These are phyloP conservation scores for Ennomos erosarius DNA, from an alignment of 2,888 invertebrate genomes.

Conservation along the genomic window DNA sequence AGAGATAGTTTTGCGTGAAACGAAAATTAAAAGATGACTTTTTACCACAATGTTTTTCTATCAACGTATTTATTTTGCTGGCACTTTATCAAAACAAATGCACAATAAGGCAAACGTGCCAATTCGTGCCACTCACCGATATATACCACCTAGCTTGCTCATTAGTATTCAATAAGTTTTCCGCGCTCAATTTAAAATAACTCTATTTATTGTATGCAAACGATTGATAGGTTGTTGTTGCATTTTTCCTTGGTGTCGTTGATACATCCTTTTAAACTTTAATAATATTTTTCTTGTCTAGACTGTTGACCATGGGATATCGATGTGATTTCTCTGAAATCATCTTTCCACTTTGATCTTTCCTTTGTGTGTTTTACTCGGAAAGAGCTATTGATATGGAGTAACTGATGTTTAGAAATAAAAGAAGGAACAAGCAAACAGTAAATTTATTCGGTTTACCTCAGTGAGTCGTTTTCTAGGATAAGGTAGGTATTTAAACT, in stretches of 20 bases:
- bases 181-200: slow-evolving; percentile 10
- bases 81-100: slow-evolving; percentile 15
- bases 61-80: slow-evolving; percentile 4
- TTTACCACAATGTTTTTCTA: not conserved
- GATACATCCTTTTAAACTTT: slow-evolving; percentile 28
- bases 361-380: no score
- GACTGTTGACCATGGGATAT: slow-evolving; percentile 22
- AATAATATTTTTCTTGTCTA: slow-evolving; percentile 24
- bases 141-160: slow-evolving; percentile 15
- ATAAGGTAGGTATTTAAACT: no score
- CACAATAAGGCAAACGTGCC: slow-evolving; percentile 21
- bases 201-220: slow-evolving; percentile 38
- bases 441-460: no score
- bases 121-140: slow-evolving; percentile 7
- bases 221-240: slow-evolving; percentile 30
- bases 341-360: slow-evolving; percentile 9
- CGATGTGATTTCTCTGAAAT: slow-evolving; percentile 16
- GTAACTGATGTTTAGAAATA: no score
- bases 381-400: no score
- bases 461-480: no score
- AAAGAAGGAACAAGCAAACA: no score
- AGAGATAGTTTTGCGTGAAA: no score
- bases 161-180: slow-evolving; percentile 20
- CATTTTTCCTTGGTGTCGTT: slow-evolving; percentile 28
- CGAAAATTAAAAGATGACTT: no score